Evolutionary conservation across 2,113 vertebrate species (phyloP).

Genomic region (Hemiscyllium ocellatum): DNA sequence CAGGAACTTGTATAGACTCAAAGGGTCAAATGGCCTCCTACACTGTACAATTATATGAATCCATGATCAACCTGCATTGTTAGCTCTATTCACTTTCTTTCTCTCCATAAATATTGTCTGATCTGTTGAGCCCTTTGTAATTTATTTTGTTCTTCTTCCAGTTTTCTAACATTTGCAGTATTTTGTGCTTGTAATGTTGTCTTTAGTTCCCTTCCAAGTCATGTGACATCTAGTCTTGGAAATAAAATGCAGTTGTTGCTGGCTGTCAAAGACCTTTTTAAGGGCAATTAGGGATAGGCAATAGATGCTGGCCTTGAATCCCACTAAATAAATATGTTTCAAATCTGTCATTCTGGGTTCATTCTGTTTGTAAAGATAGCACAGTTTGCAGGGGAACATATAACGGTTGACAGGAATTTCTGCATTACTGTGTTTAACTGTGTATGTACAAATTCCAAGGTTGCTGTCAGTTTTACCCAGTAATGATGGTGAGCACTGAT

Average conservation of each 20-base stretch:
- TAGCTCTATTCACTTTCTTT: too few relatives aligned
- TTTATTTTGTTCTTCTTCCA: too few relatives aligned
- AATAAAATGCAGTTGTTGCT: background rate
- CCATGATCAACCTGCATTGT: too few relatives aligned
- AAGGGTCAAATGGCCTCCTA: too few relatives aligned
- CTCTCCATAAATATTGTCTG: too few relatives aligned
- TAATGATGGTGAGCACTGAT: background rate
- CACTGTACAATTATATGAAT: too few relatives aligned
- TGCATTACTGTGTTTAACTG: background rate
- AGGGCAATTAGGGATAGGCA: background rate
- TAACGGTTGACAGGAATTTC: background rate
- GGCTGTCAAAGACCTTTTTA: background rate
- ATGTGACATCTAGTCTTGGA: background rate
- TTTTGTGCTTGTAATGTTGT: too few relatives aligned
- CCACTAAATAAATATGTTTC: background rate
- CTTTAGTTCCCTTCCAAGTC: background rate
- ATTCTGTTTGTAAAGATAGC: background rate
- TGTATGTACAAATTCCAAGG: background rate
- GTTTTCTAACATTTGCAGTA: too few relatives aligned
- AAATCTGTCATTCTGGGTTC: background rate
- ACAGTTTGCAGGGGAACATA: background rate
- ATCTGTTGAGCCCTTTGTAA: too few relatives aligned
- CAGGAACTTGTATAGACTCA: too few relatives aligned
- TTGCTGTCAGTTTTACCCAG: background rate
- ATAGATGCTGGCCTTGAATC: background rate